Percentiles rank a stretch among this genome's conserved stretches.
phyloP scores from a whole-genome alignment of 2,888 invertebrate species.

The Drosophila acutilabella region DNA sequence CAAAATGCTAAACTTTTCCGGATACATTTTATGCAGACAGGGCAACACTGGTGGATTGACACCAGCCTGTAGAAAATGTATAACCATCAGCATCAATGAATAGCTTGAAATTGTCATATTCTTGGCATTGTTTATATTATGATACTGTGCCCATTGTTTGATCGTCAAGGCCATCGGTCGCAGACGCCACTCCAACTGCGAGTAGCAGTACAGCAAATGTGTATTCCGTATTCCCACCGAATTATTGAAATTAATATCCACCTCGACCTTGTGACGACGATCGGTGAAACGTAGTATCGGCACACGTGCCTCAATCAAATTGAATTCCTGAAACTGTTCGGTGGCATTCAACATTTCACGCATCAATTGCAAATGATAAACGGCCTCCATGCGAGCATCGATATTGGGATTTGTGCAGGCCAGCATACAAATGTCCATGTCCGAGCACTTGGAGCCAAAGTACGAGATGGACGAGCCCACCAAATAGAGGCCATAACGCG shows the following conservation, averaged over 20 bases:
- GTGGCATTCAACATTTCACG: constrained; percentile 80
- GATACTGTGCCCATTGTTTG: constrained; percentile 97
- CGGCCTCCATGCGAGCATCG: constrained; percentile 91
- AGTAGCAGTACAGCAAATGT: constrained; percentile 95
- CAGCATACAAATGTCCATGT: constrained; percentile 98
- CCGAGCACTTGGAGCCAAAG: constrained; percentile 95
- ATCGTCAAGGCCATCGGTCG: constrained; percentile 95
- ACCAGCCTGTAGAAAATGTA: constrained; percentile 97
- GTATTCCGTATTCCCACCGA: constrained; percentile 98
- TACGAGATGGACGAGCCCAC: constrained; percentile 99
- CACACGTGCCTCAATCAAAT: constrained; percentile 96
- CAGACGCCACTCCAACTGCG: constrained; percentile 96
- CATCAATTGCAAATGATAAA: constrained; percentile 82
- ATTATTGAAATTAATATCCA: constrained; percentile 99
- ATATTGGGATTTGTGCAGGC: constrained; percentile 86
- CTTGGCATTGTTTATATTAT: constrained; percentile 98
- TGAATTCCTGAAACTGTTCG: constrained; percentile 83
- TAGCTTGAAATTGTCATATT: constrained; percentile 98
- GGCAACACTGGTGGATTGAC: constrained; percentile 92
- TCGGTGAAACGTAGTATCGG: constrained; percentile 97
- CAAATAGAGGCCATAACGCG: constrained; percentile 94
- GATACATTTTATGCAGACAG: constrained; percentile 90
- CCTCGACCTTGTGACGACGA: constrained; percentile 91
- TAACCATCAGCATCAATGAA: constrained; percentile 97
- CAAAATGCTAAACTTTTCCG: constrained; percentile 87